A percentile compares a stretch with the other conserved stretches of the same genome.
Evolutionary conservation across 1,140 invertebrate genomes (phyloP).

Genomic region (Ceratina australensis): DNA sequence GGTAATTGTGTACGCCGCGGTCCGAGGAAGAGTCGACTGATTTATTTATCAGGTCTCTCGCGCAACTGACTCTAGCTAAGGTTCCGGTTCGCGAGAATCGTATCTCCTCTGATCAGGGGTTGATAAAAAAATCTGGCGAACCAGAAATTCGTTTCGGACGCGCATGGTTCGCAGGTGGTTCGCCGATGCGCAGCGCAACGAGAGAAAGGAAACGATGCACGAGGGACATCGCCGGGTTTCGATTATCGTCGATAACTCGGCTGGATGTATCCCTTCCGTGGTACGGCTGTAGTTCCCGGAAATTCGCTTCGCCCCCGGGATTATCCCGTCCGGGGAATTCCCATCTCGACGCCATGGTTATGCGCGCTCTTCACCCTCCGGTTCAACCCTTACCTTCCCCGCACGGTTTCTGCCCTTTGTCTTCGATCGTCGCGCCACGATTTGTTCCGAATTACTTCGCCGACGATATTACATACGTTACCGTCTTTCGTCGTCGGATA

Average conservation of each 20-base stretch:
- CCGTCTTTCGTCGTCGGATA: not conserved
- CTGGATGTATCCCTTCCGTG: constrained; percentile 63
- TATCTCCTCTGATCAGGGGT: no score
- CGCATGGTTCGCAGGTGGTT: constrained; percentile 2
- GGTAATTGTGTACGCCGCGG: not conserved
- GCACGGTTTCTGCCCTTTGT: constrained; percentile 30
- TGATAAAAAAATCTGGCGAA: no score
- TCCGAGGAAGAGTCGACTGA: not conserved
- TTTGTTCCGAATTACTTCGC: constrained; percentile 60
- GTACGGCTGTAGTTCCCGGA: constrained; percentile 59
- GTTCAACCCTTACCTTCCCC: constrained; percentile 2
- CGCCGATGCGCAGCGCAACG: constrained; percentile 12
- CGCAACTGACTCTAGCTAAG: not conserved
- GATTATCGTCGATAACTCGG: constrained; percentile 66
- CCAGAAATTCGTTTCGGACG: no score
- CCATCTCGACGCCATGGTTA: constrained; percentile 52
- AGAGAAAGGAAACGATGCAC: constrained; percentile 62
- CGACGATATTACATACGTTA: constrained; percentile 35
- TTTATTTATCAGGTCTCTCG: constrained; percentile 12
- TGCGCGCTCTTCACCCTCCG: constrained; percentile 25
- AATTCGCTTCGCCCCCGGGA: constrained; percentile 63
- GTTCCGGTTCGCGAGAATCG: no score
- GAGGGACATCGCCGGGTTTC: constrained; percentile 64
- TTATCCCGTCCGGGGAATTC: constrained; percentile 62
- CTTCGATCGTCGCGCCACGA: constrained; percentile 41